Conservation (phyloP, 2,888 invertebrate genomes). For the Tenthredo scrophulariae region DNA sequence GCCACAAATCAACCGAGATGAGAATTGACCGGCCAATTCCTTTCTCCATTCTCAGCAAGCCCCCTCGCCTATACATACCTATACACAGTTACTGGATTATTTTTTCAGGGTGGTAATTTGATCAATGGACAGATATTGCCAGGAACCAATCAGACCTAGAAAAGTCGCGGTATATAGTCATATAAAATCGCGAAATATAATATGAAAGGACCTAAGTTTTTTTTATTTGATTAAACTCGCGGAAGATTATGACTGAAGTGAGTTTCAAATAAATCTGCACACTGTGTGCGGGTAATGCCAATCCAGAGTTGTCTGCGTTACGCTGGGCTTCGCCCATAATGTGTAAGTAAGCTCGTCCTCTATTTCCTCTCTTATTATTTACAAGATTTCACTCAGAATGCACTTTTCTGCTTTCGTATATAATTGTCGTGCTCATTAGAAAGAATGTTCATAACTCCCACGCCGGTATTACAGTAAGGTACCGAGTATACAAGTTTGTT, state of each 20-base stretch:
- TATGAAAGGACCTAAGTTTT: background rate
- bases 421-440: conserved; percentile 18
- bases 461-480: too few species aligned
- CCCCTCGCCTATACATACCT: background rate
- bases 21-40: background rate
- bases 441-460: background rate
- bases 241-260: background rate
- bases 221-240: background rate
- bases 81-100: background rate
- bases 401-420: background rate
- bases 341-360: background rate
- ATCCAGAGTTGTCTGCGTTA: background rate
- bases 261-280: background rate
- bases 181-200: background rate
- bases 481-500: background rate
- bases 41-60: background rate
- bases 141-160: background rate
- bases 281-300: background rate
- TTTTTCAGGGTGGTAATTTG: background rate
- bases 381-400: background rate
- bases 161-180: background rate
- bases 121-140: background rate
- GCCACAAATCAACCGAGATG: background rate
- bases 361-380: background rate
- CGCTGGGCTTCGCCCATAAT: background rate